These are phyloP conservation scores for Zaprionus tsacasi DNA, from an alignment of 1,140 invertebrate genomes.

Conservation along the genomic window DNA sequence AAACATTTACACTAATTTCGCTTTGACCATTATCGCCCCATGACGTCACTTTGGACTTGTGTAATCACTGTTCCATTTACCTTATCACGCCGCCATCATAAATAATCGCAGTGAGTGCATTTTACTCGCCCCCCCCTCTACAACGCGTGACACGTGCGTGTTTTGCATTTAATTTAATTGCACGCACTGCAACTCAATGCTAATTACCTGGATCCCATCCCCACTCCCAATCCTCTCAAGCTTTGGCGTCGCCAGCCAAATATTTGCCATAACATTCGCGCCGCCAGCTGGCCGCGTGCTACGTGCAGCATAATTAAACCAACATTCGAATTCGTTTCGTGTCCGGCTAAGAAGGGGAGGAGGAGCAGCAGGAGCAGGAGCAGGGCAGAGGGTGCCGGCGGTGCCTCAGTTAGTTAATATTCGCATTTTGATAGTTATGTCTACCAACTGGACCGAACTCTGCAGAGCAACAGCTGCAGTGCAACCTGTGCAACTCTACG, in stretches of 20 bases:
- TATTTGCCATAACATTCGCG: slow-evolving; percentile 65
- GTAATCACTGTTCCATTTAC: slow-evolving; percentile 52
- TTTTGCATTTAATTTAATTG: slow-evolving; percentile 67
- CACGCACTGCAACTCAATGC: slow-evolving; percentile 33
- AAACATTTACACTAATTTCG: slow-evolving; percentile 36
- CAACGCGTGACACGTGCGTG: slow-evolving; percentile 33
- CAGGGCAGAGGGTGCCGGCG: background rate
- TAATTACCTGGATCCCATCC: slow-evolving; percentile 8
- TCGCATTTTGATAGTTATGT: slow-evolving; percentile 38
- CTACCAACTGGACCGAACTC: slow-evolving; percentile 1
- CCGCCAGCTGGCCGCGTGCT: slow-evolving; percentile 40
- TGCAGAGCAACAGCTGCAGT: slow-evolving; percentile 1
- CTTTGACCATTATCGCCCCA: slow-evolving; percentile 16
- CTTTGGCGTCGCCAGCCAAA: background rate
- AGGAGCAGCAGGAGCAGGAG: background rate
- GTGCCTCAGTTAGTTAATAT: slow-evolving; percentile 31
- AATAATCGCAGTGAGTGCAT: slow-evolving; percentile 52
- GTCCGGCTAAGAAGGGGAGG: slow-evolving; percentile 14
- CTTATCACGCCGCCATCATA: slow-evolving; percentile 63
- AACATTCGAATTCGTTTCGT: slow-evolving; percentile 61
- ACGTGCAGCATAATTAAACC: slow-evolving; percentile 70
- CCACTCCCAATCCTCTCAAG: background rate
- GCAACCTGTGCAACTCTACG: slow-evolving; percentile 30
- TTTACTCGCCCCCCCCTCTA: slow-evolving; percentile 2
- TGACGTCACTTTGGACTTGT: slow-evolving; percentile 39